Base-by-base conservation (phyloP, 2,113 vertebrate genomes). In the Morone saxatilis region DNA sequence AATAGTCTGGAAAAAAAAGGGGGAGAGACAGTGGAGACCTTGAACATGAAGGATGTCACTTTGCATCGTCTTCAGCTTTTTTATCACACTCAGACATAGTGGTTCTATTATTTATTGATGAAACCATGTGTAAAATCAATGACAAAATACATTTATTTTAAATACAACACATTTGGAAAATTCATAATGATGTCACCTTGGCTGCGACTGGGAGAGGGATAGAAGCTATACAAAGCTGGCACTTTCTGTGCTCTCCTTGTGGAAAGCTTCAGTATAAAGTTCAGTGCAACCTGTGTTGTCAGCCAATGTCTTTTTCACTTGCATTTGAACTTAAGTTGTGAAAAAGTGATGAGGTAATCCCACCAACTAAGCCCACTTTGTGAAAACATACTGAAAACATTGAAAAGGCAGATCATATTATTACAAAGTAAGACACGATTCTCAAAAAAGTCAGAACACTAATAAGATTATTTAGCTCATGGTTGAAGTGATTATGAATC, bases 71-170 rank as follows among this genome's bases (percentile, higher is more conserved):
- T 51, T 74, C 68, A 48, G 83, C 48, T 70, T 73, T 74, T 6
- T 86, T 57, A 77, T 63, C 47, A 19, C 48, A 60, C 65, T 41
- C 54, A 66, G 36, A 78, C 19, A 12, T 45, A 76, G 45, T 14
- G 4, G 6, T 7, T 43, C 20, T 31, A 11, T 71, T 40, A 73
- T 88, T 87, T 87, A 92, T 87, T 88, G 83, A 89, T 54, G 41
- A 75, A 8, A 43, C 16, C 22, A 22, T 71, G 62, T 68, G 71
- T 38, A 63, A 63, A 86, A 84, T 78, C 1, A 3, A 60, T 40
- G 43, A 71, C 53, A 68, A 59, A 71, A 73, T 25, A 14, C 5
- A 81, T 54, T 40, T 50, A 60, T 71, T 84, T 74, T 2, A 57
- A 59, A 81, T 14, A 45, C 12, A 54, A 72, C 40, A 13, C 9